Evolutionary conservation across 1,140 invertebrate genomes (phyloP), one percentile per base, ranked within the genome.

Genomic region (Reticulitermes speratus): DNA sequence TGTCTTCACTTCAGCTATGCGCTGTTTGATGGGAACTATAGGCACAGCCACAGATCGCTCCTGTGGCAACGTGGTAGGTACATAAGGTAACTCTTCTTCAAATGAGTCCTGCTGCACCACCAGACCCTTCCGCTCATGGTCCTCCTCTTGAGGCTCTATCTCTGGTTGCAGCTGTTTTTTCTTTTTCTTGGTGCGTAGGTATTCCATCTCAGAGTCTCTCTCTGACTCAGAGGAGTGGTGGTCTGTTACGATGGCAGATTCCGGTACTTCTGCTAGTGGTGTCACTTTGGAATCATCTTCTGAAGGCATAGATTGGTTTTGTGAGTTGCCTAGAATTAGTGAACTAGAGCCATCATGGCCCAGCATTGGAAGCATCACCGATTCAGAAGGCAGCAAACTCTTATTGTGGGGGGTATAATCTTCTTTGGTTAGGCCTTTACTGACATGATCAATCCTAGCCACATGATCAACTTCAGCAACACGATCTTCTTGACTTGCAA

Each of bases 1-100:
- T n/a, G 95, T 97, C 87, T 94, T 91, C 0, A 95, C 91, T 89
- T 95, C 93, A 44, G 91, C 90, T 52, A 95, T 93, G 85, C 97
- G 92, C 90, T 96, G 94, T 88, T 95, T 95, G 82, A 97, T 93
- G 38, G 97, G 96, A 82, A 97, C 93, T 86, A 97, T 95, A 2
- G 96, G 95, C 85, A 97, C 91, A 25, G 95, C 96, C 82, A 95
- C 93, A 14, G 96, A 96, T 83, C 96, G 94, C 91, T 97, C 96
- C 89, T 94, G 91, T 25, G 96, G 96, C 86, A 97, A 90, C 59
- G 96, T 97, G 8, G 96, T 97, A 75, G 96, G 96, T 87, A 97
- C 94, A 89, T 96, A 97, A 1, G 97, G 97, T 88, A 97, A 91
- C 91, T 97, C 96, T 86, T 96, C 96, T 87, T 97, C 96, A 88